Percentiles rank a stretch among this genome's conserved stretches.
Conservation (phyloP, 2,888 invertebrate species). For the Crepidodera aurea region DNA sequence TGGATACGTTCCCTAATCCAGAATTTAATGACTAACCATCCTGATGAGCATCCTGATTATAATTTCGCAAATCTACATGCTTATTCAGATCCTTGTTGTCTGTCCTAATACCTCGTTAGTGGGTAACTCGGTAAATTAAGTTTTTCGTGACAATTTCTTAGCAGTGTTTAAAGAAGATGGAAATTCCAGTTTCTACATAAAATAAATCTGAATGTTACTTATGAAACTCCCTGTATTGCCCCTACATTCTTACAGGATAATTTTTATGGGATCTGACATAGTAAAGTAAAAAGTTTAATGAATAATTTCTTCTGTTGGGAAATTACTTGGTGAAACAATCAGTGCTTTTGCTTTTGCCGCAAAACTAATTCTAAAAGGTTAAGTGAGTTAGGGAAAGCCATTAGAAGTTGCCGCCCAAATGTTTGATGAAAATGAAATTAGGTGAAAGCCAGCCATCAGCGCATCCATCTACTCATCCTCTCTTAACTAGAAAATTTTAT, state of each 20-base stretch:
- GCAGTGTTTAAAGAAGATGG: no score
- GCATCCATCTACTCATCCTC: slow-evolving; percentile 14
- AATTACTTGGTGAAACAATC: slow-evolving; percentile 26
- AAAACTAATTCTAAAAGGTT: slow-evolving; percentile 30
- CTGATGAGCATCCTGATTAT: not conserved
- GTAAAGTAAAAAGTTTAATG: slow-evolving; percentile 11
- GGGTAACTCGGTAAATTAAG: no score
- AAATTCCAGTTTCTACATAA: no score
- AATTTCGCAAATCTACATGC: not conserved
- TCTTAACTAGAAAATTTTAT: not conserved
- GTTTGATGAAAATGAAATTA: slow-evolving; percentile 31
- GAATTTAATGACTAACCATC: not conserved
- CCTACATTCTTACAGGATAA: no score
- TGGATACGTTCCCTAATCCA: not conserved
- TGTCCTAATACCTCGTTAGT: not conserved
- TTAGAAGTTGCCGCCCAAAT: slow-evolving; percentile 30
- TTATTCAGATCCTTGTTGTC: not conserved
- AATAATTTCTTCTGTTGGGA: slow-evolving; percentile 21
- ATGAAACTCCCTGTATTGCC: no score
- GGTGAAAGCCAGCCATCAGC: slow-evolving; percentile 19
- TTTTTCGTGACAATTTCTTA: no score
- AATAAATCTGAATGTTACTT: no score
- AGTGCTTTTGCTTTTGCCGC: slow-evolving; percentile 27
- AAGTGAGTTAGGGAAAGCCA: slow-evolving; percentile 27
- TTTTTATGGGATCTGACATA: no score